Percentiles rank a stretch among this genome's conserved stretches.
Evolutionary conservation across 2,113 vertebrate genomes (phyloP).

Genomic region (Carettochelys insculpta): DNA sequence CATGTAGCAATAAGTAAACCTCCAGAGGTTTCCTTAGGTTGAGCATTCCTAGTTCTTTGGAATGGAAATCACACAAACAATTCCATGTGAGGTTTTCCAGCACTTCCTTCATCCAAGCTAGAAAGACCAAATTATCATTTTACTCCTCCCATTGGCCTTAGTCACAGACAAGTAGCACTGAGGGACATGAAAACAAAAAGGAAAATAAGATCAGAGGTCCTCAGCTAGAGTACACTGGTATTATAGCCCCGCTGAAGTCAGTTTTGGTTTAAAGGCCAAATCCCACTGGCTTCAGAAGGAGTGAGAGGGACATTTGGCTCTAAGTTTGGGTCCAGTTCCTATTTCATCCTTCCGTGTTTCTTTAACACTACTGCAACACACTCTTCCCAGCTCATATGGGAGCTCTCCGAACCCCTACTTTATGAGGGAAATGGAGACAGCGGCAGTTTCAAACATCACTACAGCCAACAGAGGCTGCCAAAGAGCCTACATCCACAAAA

Average conservation of each 20-base stretch:
- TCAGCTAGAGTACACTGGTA: rapidly evolving
- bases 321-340: not conserved
- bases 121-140: not conserved
- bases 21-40: not conserved
- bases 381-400: not conserved
- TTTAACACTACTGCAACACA: not conserved
- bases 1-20: not conserved
- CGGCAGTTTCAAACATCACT: not conserved
- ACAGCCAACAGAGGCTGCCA: rapidly evolving
- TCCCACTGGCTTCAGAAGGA: not conserved
- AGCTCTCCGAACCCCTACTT: not conserved
- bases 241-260: rapidly evolving
- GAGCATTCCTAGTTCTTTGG: not conserved
- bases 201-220: not conserved
- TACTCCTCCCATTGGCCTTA: not conserved
- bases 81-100: not conserved
- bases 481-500: not conserved
- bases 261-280: not conserved
- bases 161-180: not conserved
- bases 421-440: not conserved
- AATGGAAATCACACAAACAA: not conserved
- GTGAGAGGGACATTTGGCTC: not conserved
- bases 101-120: not conserved
- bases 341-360: not conserved
- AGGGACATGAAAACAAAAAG: not conserved